These are phyloP conservation scores for Oreochromis spilurus DNA, from an alignment of 2,113 vertebrate species.

Conservation along the genomic window DNA sequence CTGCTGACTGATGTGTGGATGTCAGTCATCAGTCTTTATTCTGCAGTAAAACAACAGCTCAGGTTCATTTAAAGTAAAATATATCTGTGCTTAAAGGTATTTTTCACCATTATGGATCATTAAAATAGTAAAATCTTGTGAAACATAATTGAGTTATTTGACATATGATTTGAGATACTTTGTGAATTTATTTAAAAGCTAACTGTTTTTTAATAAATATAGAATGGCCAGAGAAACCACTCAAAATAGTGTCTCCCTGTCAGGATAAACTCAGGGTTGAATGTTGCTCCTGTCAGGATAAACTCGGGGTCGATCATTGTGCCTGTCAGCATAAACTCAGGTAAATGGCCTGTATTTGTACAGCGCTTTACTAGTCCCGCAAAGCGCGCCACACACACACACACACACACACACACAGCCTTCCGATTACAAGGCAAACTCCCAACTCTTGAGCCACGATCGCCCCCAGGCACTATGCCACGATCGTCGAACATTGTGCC, in stretches of 20 bases:
- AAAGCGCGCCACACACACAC: too few relatives aligned
- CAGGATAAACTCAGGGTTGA: not conserved
- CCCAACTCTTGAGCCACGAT: too few relatives aligned
- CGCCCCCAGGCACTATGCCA: too few relatives aligned
- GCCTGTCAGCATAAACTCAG: not conserved
- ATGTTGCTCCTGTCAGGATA: too few relatives aligned
- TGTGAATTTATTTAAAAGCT: not conserved
- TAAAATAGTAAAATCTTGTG: rapidly evolving
- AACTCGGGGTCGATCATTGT: rapidly evolving
- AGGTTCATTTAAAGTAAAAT: not conserved
- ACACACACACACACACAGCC: too few relatives aligned
- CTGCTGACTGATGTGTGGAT: not conserved
- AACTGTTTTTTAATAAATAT: not conserved
- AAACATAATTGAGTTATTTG: not conserved
- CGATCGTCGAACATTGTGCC: not conserved
- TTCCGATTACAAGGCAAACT: too few relatives aligned
- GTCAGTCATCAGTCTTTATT: not conserved
- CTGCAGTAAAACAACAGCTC: not conserved
- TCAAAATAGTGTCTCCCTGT: not conserved
- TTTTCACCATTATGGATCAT: not conserved
- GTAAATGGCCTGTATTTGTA: too few relatives aligned
- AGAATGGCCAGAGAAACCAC: not conserved
- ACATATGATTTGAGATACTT: not conserved
- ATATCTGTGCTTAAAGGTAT: not conserved
- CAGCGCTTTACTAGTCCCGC: too few relatives aligned